These are phyloP conservation scores for Callitettix versicolor DNA, from an alignment of 1,140 invertebrate genomes.

Conservation along the genomic window DNA sequence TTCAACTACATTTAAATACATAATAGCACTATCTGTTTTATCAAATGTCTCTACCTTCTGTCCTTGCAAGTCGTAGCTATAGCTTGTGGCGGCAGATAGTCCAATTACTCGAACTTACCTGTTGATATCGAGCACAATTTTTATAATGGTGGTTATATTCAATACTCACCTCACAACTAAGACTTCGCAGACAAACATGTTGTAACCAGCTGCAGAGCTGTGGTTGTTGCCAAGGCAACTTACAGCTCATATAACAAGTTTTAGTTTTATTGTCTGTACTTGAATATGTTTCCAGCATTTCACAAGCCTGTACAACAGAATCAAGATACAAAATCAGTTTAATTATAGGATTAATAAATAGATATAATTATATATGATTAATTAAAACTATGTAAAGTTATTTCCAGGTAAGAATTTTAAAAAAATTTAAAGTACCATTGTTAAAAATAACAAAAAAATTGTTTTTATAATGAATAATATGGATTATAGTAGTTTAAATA, in stretches of 20 bases:
- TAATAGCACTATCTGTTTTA: too few relatives aligned
- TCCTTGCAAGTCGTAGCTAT: too few relatives aligned
- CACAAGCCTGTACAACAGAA: constrained; percentile 12
- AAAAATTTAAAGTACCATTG: background rate
- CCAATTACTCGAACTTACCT: too few relatives aligned
- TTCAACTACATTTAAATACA: too few relatives aligned
- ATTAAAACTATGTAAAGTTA: background rate
- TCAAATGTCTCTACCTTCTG: too few relatives aligned
- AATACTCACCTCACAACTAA: too few relatives aligned
- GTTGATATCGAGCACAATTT: too few relatives aligned
- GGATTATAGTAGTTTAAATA: background rate
- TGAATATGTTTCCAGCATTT: constrained; percentile 1
- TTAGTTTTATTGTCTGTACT: constrained; percentile 5
- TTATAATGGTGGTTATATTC: too few relatives aligned
- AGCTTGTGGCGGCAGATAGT: too few relatives aligned
- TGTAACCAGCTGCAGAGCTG: background rate
- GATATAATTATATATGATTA: background rate
- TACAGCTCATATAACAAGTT: constrained; percentile 5
- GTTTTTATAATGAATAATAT: background rate
- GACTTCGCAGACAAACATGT: constrained; percentile 31
- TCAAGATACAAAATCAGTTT: background rate
- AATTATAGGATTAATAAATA: background rate
- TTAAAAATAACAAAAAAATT: too few relatives aligned
- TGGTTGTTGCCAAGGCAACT: constrained; percentile 1
- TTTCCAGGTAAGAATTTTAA: background rate